A percentile compares a stretch with the other conserved stretches of the same genome.
These are phyloP conservation scores for Drosophila burlai DNA, from an alignment of 1,140 invertebrate genomes.

Conservation along the genomic window DNA sequence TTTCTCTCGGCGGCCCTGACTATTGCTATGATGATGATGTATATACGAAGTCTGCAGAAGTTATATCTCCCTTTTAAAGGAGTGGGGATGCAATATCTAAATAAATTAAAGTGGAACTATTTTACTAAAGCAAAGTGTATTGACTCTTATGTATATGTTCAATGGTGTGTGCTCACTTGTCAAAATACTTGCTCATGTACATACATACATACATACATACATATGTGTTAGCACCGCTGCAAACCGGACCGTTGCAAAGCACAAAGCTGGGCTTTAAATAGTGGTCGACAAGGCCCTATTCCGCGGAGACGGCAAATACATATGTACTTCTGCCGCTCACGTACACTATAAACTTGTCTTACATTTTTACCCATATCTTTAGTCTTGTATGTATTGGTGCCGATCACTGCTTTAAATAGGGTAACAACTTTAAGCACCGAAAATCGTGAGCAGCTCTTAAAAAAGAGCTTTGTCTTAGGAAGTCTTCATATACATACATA, in stretches of 20 bases:
- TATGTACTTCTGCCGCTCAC: not conserved
- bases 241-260: slow-evolving; percentile 12
- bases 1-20: too few relatives aligned
- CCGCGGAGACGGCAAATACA: not conserved
- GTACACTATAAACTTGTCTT: not conserved
- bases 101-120: not conserved
- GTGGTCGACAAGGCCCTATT: not conserved
- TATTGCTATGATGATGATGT: too few relatives aligned
- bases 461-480: slow-evolving; percentile 42
- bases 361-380: not conserved
- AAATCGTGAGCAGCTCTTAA: slow-evolving; percentile 6
- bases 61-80: too few relatives aligned
- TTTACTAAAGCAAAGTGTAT: not conserved
- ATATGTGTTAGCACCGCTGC: not conserved
- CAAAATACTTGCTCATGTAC: not conserved
- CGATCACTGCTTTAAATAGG: not conserved
- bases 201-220: too few relatives aligned
- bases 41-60: too few relatives aligned
- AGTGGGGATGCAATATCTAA: not conserved
- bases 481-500: slow-evolving; percentile 17
- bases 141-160: not conserved
- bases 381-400: not conserved
- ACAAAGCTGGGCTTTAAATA: slow-evolving; percentile 8
- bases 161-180: slow-evolving; percentile 5
- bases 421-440: slow-evolving; percentile 1